phyloP scores from a whole-genome alignment of 2,888 invertebrate species.

The Tetanocera ferruginea region DNA sequence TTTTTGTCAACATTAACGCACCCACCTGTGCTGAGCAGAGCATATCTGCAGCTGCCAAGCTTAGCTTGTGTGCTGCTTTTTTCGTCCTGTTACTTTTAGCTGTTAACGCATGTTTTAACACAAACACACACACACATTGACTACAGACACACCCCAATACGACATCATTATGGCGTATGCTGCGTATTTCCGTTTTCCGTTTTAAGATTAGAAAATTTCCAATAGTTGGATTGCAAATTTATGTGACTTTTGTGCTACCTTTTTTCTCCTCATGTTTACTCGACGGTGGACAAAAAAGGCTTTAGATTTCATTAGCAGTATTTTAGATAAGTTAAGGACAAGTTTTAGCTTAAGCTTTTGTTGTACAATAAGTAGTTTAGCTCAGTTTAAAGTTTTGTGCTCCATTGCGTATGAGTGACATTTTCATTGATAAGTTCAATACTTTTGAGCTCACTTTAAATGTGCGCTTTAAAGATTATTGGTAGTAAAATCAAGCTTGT shows the following conservation, averaged over 20 bases:
- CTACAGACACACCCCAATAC: background rate
- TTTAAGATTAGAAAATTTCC: slow-evolving; percentile 59
- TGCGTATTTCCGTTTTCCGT: slow-evolving; percentile 22
- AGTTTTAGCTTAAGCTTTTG: background rate
- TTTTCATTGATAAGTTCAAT: background rate
- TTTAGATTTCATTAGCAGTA: slow-evolving; percentile 51
- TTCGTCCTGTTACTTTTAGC: slow-evolving; percentile 30
- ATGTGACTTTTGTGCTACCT: slow-evolving; percentile 45
- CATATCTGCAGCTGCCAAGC: background rate
- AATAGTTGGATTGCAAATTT: slow-evolving; percentile 64
- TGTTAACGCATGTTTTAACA: slow-evolving; percentile 49
- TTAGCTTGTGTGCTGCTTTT: slow-evolving; percentile 43
- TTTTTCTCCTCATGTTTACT: background rate
- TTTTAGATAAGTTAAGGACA: slow-evolving; percentile 53
- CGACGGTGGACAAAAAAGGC: background rate
- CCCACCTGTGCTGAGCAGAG: slow-evolving; percentile 3
- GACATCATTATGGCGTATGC: slow-evolving; percentile 7
- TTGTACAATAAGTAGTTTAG: too few species aligned
- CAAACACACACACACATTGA: background rate
- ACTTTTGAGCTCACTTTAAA: background rate
- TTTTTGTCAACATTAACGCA: slow-evolving; percentile 22
- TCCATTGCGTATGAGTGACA: background rate
- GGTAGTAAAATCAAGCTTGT: background rate
- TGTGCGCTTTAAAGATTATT: background rate
- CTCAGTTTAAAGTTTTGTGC: background rate